phyloP scores from a whole-genome alignment of 2,797 vertebrate species.

The Pseudomugil tenellus region DNA sequence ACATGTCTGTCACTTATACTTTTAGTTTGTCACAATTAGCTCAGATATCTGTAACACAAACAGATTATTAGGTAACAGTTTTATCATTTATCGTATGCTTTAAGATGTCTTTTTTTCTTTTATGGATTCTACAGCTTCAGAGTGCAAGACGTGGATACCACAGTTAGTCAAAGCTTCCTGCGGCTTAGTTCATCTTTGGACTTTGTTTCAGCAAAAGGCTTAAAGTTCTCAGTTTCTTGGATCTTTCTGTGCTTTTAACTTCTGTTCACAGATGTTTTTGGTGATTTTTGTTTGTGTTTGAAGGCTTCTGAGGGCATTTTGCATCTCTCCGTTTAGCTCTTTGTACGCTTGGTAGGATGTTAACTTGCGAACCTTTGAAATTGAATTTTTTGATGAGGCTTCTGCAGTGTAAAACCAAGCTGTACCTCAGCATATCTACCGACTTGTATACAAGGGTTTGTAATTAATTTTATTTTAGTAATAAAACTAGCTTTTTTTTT shows the following conservation, averaged over 20 bases:
- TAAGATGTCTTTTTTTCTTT: too few species aligned
- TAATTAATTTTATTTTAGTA: background rate
- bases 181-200: background rate
- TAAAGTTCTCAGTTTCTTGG: background rate
- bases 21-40: too few species aligned
- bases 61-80: too few species aligned
- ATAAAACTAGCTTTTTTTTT: background rate
- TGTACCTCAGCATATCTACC: too few species aligned
- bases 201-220: background rate
- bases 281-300: background rate
- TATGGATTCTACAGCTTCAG: background rate
- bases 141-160: background rate
- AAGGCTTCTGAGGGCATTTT: background rate
- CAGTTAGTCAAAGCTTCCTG: background rate
- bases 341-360: too few species aligned
- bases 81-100: too few species aligned
- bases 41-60: too few species aligned
- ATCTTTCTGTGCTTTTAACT: background rate
- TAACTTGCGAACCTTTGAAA: too few species aligned
- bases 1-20: too few species aligned
- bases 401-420: too few species aligned
- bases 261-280: background rate
- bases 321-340: background rate
- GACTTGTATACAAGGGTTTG: too few species aligned
- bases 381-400: background rate